Percentiles rank a stretch among this genome's conserved stretches.
Evolutionary conservation across 2,888 invertebrate species (phyloP).

Genomic region (Andrena flavipes): DNA sequence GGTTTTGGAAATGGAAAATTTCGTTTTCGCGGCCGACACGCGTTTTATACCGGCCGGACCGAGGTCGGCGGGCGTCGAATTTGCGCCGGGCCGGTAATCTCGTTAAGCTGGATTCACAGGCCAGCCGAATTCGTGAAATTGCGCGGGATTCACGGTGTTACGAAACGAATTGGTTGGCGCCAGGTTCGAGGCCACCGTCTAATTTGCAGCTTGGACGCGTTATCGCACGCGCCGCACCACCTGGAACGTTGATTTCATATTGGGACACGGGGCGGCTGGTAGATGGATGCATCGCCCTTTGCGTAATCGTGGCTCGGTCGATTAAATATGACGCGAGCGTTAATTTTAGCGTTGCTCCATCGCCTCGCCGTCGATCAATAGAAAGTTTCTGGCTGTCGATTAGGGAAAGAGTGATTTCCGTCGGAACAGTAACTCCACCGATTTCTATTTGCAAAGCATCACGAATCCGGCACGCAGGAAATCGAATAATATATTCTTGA

Average conservation of each 20-base stretch:
- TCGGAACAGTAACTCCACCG: background rate
- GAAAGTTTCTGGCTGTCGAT: background rate
- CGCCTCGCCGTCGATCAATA: background rate
- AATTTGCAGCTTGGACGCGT: constrained; percentile 43
- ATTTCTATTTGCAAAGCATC: constrained; percentile 63
- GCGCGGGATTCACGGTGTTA: constrained; percentile 37
- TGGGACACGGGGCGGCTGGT: background rate
- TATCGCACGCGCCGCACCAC: constrained; percentile 13
- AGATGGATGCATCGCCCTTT: constrained; percentile 13
- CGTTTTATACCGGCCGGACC: constrained; percentile 24
- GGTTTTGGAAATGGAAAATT: constrained; percentile 50
- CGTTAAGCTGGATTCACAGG: constrained; percentile 61
- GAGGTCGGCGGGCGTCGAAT: constrained; percentile 34
- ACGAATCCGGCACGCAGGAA: constrained; percentile 45
- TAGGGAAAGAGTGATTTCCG: constrained; percentile 16
- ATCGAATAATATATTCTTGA: constrained; percentile 58
- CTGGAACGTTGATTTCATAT: constrained; percentile 18
- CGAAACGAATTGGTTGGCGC: constrained; percentile 48
- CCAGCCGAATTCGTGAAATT: constrained; percentile 53
- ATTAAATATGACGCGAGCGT: constrained; percentile 10
- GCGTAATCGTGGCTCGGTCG: constrained; percentile 35
- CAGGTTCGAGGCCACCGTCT: constrained; percentile 21
- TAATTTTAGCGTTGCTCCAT: constrained; percentile 22
- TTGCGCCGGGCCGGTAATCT: constrained; percentile 60
- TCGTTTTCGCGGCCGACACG: constrained; percentile 41